Conservation (phyloP, 2,797 vertebrate genomes). For the Sphaeramia orbicularis region DNA sequence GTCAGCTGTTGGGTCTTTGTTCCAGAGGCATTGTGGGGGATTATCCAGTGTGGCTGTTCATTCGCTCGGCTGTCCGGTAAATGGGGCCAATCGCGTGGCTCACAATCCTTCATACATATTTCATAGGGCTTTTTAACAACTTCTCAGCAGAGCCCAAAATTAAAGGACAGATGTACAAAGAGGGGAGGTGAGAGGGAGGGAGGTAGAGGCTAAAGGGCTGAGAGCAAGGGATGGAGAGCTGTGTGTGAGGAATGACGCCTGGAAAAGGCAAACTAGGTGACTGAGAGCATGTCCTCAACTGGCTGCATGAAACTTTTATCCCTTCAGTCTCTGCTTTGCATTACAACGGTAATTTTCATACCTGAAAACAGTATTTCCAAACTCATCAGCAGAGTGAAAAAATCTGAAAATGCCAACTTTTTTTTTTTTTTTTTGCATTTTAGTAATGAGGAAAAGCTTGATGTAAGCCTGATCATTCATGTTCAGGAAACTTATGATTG, state of each 20-base stretch:
- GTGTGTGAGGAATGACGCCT: constrained; percentile 27
- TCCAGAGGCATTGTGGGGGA: constrained; percentile 97
- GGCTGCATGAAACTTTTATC: constrained; percentile 1
- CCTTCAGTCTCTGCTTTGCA: not conserved
- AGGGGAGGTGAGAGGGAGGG: constrained; percentile 68
- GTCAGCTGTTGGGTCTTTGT: constrained; percentile 99
- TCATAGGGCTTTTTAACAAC: constrained; percentile 84
- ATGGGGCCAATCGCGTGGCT: constrained; percentile 93
- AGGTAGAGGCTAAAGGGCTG: constrained; percentile 15
- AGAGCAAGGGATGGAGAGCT: constrained; percentile 12
- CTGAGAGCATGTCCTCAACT: constrained; percentile 19
- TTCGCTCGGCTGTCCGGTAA: constrained; percentile 94
- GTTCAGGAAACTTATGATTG: not conserved
- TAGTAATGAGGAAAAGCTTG: not conserved
- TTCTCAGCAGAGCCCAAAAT: constrained; percentile 79
- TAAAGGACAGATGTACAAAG: constrained; percentile 86
- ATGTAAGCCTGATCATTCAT: not conserved
- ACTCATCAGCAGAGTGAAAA: not conserved
- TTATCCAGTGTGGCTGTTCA: constrained; percentile 94
- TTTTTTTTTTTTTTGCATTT: too few species aligned
- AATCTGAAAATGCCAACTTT: not conserved
- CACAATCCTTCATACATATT: constrained; percentile 91
- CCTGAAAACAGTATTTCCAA: not conserved
- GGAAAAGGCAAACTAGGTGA: constrained; percentile 61
- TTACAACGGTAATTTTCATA: not conserved